Evolutionary conservation across 2,888 invertebrate genomes (phyloP).

Genomic region (Hydriomena furcata): DNA sequence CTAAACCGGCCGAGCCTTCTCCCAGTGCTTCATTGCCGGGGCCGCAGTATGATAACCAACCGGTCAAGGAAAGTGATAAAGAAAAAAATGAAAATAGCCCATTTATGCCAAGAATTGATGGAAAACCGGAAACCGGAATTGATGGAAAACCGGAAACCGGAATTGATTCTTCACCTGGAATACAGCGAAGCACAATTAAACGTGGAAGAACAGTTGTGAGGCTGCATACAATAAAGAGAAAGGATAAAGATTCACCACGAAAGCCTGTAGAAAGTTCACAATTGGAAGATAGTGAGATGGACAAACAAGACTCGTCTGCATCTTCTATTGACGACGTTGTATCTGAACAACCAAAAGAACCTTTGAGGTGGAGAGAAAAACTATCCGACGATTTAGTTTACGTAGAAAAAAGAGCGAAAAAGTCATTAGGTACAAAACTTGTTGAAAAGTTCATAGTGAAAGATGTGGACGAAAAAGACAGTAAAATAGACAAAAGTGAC

Average conservation of each 20-base stretch:
- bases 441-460: conserved; percentile 89
- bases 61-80: conserved; percentile 46
- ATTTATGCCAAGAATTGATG: conserved; percentile 74
- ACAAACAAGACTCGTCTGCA: conserved; percentile 17
- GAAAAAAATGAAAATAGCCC: conserved; percentile 55
- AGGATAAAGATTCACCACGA: conserved; percentile 75
- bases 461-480: conserved; percentile 74
- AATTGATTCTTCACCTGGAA: conserved; percentile 69
- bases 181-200: conserved; percentile 84
- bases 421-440: conserved; percentile 88
- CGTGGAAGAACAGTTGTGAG: conserved; percentile 90
- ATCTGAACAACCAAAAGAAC: conserved; percentile 35
- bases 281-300: conserved; percentile 36
- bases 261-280: conserved; percentile 51
- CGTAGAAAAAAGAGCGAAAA: conserved; percentile 82
- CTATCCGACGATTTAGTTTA: conserved; percentile 83
- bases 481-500: conserved; percentile 27
- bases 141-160: conserved; percentile 72
- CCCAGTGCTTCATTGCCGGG: conserved; percentile 41
- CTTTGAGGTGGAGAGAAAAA: conserved; percentile 84
- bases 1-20: conserved; percentile 49
- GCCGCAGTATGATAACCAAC: conserved; percentile 45
- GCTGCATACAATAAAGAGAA: conserved; percentile 85
- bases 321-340: conserved; percentile 17
- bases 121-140: conserved; percentile 71